phyloP scores from a whole-genome alignment of 1,140 invertebrate species.

The Lasioglossum baleicum region DNA sequence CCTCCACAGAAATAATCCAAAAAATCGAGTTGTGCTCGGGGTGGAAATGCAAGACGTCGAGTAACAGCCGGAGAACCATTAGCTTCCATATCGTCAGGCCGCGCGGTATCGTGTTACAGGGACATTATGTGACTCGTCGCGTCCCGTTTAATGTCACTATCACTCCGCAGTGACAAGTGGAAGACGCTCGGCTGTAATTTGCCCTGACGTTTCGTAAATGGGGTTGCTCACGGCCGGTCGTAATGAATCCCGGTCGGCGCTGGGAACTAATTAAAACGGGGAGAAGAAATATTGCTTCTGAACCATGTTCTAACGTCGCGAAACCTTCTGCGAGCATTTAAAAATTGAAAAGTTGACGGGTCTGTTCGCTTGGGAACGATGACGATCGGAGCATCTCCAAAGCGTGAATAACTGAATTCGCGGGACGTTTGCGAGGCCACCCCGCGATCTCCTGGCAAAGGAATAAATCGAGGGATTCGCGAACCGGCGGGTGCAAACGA shows the following conservation, averaged over 20 bases:
- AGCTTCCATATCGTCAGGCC: constrained; percentile 43
- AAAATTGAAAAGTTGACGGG: too few relatives aligned
- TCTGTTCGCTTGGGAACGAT: too few relatives aligned
- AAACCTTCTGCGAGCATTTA: too few relatives aligned
- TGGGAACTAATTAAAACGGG: too few relatives aligned
- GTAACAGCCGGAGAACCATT: constrained; percentile 63
- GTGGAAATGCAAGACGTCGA: constrained; percentile 58
- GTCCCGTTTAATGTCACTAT: constrained; percentile 55
- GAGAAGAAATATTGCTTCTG: too few relatives aligned
- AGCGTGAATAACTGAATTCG: too few relatives aligned
- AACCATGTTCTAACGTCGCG: too few relatives aligned
- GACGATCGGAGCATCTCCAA: too few relatives aligned
- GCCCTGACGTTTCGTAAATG: background rate
- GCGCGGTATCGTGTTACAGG: constrained; percentile 59
- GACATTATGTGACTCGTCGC: constrained; percentile 56
- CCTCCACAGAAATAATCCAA: background rate
- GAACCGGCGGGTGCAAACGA: constrained; percentile 4
- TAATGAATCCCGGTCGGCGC: too few relatives aligned
- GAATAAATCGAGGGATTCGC: background rate
- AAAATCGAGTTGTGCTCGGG: constrained; percentile 45
- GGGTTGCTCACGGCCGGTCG: too few relatives aligned
- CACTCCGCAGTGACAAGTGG: constrained; percentile 28
- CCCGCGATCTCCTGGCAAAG: background rate
- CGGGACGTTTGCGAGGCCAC: too few relatives aligned
- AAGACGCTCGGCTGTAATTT: constrained; percentile 36